Base-by-base conservation (phyloP, 2,888 invertebrate genomes). In the Leistus spinibarbis region DNA sequence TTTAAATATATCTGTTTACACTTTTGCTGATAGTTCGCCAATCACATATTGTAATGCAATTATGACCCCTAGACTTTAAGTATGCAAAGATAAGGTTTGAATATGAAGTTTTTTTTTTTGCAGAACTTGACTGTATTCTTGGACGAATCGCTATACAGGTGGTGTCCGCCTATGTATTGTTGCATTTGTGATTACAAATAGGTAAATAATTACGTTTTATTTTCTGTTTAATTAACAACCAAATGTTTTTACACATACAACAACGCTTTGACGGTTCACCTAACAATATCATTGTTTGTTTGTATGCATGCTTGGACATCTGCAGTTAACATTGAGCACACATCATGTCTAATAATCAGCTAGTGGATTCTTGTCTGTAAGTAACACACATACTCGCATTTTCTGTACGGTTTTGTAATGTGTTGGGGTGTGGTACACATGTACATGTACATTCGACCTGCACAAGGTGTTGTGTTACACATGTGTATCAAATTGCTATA, bases 281-380 rank as follows among this genome's bases (percentile, higher is more conserved):
- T 73, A 73, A 73, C 65, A 64, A 56, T 40, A 3, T 56, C 56
- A 72, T 73, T 63, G 22, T 71, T 40, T 64, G 74, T 79, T 71
- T 78, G 76, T 80, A 81, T 81, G 80, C 80, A 80, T 81, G 80
- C 79, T 79, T 79, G 81, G 80, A 79, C 81, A 79, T 79, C 79
- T 81, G 81, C 78, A 80, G 80, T 79, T 79, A 79, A 80, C 78
- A 79, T 77, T 79, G 80, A 81, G 79, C 82, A 81, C 82, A 81
- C 84, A 84, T 80, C 82, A 90, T 90, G 90, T 88, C 90, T 84
- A 88, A 88, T 87, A 89, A 89, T 86, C 90, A 90, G 86, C 88
- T 89, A 84, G 88, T 89, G 86, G 90, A 90, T 86, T 89, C 89
- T 81, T 90, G 89, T 86, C 86, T 90, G 90, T 90, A 86, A 89